These are phyloP conservation scores for Calliphora vomitoria DNA, from an alignment of 2,888 invertebrate species.

Conservation along the genomic window DNA sequence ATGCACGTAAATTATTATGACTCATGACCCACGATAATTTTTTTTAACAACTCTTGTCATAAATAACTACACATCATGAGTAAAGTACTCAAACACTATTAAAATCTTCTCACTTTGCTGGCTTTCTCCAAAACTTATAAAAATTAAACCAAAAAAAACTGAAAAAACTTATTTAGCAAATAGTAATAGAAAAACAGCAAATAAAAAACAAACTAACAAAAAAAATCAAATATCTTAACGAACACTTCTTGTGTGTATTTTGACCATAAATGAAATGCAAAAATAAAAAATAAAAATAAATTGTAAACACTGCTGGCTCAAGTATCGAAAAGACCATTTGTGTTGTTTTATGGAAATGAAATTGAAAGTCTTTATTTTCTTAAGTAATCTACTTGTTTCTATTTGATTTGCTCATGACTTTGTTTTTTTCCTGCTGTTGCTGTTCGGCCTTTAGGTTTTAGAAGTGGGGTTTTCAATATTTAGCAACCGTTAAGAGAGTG, in stretches of 20 bases:
- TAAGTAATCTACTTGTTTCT: slow-evolving; percentile 52
- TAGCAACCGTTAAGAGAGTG: not conserved
- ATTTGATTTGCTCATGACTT: slow-evolving; percentile 42
- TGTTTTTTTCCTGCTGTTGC: not conserved
- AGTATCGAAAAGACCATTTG: not conserved
- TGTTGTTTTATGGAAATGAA: slow-evolving; percentile 20
- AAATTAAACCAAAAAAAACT: not conserved
- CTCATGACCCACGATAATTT: slow-evolving; percentile 14
- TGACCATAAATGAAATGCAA: slow-evolving; percentile 35
- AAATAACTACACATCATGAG: not conserved
- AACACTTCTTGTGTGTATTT: not conserved
- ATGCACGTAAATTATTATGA: not conserved
- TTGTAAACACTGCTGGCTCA: not conserved
- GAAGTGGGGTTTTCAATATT: slow-evolving; percentile 36
- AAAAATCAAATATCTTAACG: slow-evolving; percentile 18
- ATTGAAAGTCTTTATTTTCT: slow-evolving; percentile 57
- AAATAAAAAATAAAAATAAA: not conserved
- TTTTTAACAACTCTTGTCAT: not conserved
- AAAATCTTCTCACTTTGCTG: not conserved
- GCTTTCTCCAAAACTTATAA: slow-evolving; percentile 37
- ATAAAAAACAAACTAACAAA: not conserved
- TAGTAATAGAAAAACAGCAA: slow-evolving; percentile 4
- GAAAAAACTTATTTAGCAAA: not conserved
- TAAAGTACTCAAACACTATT: not conserved
- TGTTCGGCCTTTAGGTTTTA: slow-evolving; percentile 20